Evolutionary conservation across 2,113 vertebrate species (phyloP).

Genomic region (Felis catus): DNA sequence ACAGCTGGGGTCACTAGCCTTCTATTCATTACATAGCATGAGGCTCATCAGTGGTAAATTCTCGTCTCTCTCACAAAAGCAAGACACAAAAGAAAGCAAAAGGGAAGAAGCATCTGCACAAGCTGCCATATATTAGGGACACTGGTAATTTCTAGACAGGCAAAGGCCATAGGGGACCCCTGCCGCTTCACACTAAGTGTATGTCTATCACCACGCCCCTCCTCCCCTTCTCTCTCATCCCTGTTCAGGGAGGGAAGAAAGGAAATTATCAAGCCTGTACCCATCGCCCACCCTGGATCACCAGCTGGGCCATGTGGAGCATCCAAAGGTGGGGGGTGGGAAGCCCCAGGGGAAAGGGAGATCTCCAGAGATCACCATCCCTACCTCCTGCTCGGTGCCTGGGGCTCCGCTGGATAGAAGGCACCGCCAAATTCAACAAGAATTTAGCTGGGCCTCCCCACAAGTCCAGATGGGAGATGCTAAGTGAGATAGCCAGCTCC

Average conservation of each 20-base stretch:
- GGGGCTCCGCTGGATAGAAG: background rate
- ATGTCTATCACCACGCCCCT: background rate
- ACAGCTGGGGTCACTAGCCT: background rate
- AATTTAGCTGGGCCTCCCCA: background rate
- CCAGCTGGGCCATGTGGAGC: background rate
- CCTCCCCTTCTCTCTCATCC: background rate
- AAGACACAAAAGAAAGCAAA: background rate
- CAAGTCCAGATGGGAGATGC: background rate
- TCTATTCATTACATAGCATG: background rate
- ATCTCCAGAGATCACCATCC: background rate
- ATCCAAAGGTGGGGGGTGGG: background rate
- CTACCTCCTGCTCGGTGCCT: background rate
- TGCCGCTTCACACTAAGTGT: constrained; percentile 25
- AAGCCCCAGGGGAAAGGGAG: background rate
- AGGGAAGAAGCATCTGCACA: background rate
- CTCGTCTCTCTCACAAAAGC: background rate
- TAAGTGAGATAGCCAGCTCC: background rate
- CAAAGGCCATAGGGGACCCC: constrained; percentile 40
- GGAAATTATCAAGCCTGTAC: background rate
- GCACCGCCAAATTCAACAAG: background rate
- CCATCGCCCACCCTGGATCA: background rate
- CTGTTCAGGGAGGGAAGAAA: background rate
- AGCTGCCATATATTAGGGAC: constrained; percentile 17
- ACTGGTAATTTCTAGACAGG: constrained; percentile 30
- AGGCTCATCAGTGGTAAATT: constrained; percentile 18